Evolutionary conservation across 2,113 vertebrate genomes (phyloP).

Genomic region (Buteo buteo): DNA sequence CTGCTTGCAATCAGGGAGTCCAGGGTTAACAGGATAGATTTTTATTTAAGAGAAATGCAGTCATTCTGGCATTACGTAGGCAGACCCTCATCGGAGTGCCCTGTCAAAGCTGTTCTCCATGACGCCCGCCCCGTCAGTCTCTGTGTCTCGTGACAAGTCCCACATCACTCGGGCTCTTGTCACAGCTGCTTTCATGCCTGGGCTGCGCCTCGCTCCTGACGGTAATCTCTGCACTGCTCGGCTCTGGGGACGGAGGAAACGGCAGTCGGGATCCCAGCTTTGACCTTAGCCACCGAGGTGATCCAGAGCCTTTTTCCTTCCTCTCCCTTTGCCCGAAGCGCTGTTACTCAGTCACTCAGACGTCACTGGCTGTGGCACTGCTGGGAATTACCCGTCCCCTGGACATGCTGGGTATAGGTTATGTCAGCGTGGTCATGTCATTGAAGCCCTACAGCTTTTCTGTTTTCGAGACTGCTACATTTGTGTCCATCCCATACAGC

Average conservation of each 20-base stretch:
- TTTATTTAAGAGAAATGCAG: background rate
- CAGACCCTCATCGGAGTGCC: background rate
- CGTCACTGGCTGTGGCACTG: background rate
- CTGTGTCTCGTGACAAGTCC: background rate
- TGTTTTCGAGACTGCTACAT: background rate
- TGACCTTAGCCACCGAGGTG: background rate
- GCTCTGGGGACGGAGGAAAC: background rate
- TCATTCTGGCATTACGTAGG: background rate
- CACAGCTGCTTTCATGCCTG: background rate
- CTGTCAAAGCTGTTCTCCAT: background rate
- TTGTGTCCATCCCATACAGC: background rate
- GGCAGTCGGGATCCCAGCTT: background rate
- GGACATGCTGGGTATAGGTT: background rate
- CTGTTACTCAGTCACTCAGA: background rate
- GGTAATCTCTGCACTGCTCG: background rate
- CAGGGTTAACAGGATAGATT: background rate
- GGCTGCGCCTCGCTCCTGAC: accelerated
- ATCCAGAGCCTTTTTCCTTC: background rate
- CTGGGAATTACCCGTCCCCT: background rate
- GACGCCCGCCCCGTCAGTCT: background rate
- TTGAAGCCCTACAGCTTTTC: background rate
- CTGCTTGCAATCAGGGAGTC: background rate
- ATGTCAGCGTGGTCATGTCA: background rate
- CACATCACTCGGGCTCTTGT: background rate
- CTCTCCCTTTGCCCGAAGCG: background rate